Conservation (phyloP, 2,888 invertebrate species). For the Gari tellinella region DNA sequence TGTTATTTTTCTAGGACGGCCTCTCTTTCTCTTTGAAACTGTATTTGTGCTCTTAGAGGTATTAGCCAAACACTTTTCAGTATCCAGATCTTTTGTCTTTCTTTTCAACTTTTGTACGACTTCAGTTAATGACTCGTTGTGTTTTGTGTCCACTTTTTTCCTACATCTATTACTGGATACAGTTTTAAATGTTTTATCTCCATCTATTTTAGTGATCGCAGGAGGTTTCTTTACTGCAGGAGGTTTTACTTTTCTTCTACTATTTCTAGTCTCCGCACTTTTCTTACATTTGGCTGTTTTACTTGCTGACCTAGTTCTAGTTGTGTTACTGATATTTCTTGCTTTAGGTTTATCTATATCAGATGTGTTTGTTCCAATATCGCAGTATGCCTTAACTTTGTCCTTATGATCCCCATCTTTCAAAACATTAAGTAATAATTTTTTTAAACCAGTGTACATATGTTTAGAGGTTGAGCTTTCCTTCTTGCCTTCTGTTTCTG, state of each 20-base stretch:
- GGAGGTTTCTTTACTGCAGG: too few species aligned
- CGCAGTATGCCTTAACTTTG: neutral
- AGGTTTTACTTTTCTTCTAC: neutral
- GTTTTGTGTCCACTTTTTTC: too few species aligned
- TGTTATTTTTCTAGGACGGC: neutral
- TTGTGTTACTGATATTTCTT: neutral
- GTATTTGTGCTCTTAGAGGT: neutral
- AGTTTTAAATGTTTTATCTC: too few species aligned
- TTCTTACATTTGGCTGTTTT: neutral
- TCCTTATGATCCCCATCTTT: neutral
- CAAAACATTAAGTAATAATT: neutral
- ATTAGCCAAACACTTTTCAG: too few species aligned
- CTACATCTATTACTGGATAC: too few species aligned
- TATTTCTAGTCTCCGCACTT: neutral
- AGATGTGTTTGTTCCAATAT: neutral
- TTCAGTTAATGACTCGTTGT: too few species aligned
- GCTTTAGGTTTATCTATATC: neutral
- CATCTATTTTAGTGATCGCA: too few species aligned
- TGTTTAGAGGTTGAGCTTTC: neutral
- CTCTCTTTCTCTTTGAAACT: neutral
- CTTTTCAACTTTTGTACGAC: too few species aligned
- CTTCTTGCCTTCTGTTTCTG: neutral
- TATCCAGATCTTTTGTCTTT: too few species aligned
- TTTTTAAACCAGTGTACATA: neutral
- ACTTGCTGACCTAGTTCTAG: neutral